Evolutionary conservation across 1,140 invertebrate genomes (phyloP).

Genomic region (Stegodyphus mimosarum): DNA sequence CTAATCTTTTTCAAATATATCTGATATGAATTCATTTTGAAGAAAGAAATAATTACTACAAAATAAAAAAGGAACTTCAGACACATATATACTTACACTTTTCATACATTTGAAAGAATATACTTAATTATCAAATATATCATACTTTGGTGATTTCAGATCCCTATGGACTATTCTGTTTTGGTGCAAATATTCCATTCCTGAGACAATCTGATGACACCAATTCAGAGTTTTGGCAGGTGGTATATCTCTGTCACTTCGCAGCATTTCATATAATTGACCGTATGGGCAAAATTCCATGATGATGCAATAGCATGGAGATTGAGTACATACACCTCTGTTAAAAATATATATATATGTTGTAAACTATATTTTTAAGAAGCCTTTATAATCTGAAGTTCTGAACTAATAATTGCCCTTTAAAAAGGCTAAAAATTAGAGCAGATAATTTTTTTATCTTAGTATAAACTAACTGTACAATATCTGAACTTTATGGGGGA

Average conservation of each 20-base stretch:
- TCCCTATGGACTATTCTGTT: constrained; percentile 98
- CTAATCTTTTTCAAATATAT: no score
- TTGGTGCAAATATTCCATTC: constrained; percentile 95
- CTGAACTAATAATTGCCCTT: not conserved
- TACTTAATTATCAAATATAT: constrained; percentile 62
- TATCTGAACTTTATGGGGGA: no score
- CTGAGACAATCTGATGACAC: constrained; percentile 94
- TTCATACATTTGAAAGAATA: not conserved
- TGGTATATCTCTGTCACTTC: constrained; percentile 82
- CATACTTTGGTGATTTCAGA: constrained; percentile 95
- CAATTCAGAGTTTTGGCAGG: constrained; percentile 87
- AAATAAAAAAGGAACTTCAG: no score
- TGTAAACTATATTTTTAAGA: not conserved
- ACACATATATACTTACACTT: not conserved
- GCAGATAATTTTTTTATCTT: not conserved
- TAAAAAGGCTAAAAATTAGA: not conserved
- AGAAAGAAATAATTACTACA: no score
- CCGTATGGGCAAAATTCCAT: constrained; percentile 99
- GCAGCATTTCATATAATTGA: constrained; percentile 91
- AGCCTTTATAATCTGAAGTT: not conserved
- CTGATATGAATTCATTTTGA: no score
- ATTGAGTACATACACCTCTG: constrained; percentile 87
- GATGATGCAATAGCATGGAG: constrained; percentile 93
- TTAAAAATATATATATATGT: constrained; percentile 11
- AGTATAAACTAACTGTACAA: no score